Conservation (phyloP, 2,113 vertebrate species). For the Oreochromis tanganicae region DNA sequence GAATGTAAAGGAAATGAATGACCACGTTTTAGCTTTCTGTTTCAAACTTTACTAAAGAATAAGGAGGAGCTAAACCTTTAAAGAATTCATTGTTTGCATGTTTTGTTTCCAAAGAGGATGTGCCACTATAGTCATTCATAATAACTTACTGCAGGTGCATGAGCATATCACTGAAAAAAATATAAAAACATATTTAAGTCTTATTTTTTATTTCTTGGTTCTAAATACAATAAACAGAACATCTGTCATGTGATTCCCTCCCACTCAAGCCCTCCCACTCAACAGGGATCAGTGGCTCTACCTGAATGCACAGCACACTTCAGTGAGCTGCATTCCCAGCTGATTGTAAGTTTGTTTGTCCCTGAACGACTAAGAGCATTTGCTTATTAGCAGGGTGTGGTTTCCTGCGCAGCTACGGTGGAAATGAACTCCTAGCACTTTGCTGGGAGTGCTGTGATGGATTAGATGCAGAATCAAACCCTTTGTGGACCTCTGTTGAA, state of each 20-base stretch:
- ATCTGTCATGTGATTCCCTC: background rate
- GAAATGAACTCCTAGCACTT: constrained; percentile 22
- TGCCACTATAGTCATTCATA: background rate
- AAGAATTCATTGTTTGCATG: background rate
- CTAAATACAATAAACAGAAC: background rate
- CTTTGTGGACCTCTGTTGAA: background rate
- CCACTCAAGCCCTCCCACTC: background rate
- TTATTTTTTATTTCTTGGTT: background rate
- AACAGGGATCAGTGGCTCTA: background rate
- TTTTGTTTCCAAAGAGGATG: background rate
- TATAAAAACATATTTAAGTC: background rate
- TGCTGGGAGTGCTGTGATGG: constrained; percentile 8
- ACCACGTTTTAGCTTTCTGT: background rate
- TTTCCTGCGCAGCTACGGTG: constrained; percentile 29
- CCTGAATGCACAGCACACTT: background rate
- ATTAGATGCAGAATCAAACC: background rate
- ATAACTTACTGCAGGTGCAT: background rate
- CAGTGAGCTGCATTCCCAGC: background rate
- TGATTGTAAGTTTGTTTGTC: constrained; percentile 20
- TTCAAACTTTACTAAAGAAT: background rate
- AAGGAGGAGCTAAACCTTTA: background rate
- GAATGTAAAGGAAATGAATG: background rate
- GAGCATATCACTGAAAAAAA: background rate
- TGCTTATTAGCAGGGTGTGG: constrained; percentile 36
- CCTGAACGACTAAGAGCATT: background rate